phyloP scores from a whole-genome alignment of 1,140 invertebrate genomes.

The Magallana ariakensis region DNA sequence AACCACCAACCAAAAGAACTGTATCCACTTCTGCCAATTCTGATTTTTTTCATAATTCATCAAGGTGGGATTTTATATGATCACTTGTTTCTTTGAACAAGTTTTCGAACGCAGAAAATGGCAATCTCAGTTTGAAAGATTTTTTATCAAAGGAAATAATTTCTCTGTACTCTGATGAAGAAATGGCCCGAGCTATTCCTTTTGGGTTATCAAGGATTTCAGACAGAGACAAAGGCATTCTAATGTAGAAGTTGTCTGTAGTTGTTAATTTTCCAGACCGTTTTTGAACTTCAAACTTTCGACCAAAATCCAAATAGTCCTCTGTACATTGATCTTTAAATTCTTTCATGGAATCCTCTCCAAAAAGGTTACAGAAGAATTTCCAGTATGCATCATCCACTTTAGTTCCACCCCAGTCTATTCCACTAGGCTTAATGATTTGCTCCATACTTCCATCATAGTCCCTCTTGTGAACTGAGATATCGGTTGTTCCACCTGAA shows the following conservation, averaged over 20 bases:
- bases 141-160: conserved; percentile 29
- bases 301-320: conserved; percentile 39
- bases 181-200: background rate
- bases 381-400: conserved; percentile 31
- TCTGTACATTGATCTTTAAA: conserved; percentile 34
- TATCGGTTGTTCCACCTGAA: conserved; percentile 36
- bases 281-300: conserved; percentile 42
- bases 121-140: background rate
- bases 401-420: conserved; percentile 11
- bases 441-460: background rate
- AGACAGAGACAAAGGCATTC: background rate
- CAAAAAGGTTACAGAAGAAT: conserved; percentile 25
- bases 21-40: conserved; percentile 9
- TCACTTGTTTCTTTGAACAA: conserved; percentile 30
- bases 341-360: conserved; percentile 14
- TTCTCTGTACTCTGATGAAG: conserved; percentile 25
- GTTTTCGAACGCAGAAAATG: conserved; percentile 9
- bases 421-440: conserved; percentile 14
- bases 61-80: background rate
- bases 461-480: conserved; percentile 13
- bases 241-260: background rate
- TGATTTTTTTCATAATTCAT: background rate
- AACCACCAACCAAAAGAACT: conserved; percentile 55
- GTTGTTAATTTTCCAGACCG: conserved; percentile 3
- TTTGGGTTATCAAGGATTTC: conserved; percentile 8